Conservation (phyloP, 1,140 invertebrate genomes). For the Oppia nitens region DNA sequence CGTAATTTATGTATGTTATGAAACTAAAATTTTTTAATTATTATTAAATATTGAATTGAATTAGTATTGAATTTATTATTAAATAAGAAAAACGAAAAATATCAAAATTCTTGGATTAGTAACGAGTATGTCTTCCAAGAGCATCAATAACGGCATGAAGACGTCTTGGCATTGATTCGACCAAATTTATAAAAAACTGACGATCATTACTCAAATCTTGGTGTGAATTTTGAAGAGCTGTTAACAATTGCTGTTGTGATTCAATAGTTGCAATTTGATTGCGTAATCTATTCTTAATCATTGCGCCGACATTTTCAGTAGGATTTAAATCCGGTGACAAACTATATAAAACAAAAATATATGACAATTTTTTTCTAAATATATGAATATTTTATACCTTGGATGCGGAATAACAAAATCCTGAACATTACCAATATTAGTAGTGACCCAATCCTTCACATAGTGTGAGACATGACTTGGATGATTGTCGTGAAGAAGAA, state of each 20-base stretch:
- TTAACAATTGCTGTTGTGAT: not conserved
- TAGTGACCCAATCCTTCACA: not conserved
- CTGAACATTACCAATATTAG: not conserved
- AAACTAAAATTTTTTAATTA: too few relatives aligned
- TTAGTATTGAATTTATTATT: too few relatives aligned
- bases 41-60: too few relatives aligned
- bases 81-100: too few relatives aligned
- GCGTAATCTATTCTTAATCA: not conserved
- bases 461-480: not conserved
- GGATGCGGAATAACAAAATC: not conserved
- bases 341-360: not conserved
- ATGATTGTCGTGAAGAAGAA: not conserved
- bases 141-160: not conserved
- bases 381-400: not conserved
- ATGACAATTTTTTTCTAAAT: not conserved
- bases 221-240: not conserved
- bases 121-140: not conserved
- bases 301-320: not conserved
- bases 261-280: not conserved
- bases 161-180: not conserved
- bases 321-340: not conserved
- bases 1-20: too few relatives aligned
- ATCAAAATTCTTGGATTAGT: too few relatives aligned
- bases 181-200: not conserved
- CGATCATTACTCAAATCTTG: not conserved